Evolutionary conservation across 1,140 invertebrate species (phyloP).

Genomic region (Bradysia coprophila): DNA sequence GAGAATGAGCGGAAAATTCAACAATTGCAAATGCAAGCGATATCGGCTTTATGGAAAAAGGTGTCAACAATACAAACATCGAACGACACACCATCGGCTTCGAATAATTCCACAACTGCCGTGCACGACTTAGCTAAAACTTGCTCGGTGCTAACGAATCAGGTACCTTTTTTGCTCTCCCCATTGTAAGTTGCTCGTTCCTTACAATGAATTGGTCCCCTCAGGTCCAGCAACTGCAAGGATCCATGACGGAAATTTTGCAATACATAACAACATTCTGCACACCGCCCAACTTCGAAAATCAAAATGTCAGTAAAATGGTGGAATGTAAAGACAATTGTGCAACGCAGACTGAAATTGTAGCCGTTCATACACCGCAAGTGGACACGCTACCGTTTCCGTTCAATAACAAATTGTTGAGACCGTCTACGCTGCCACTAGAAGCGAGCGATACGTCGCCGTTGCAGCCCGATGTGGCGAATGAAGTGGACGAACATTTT

Average conservation of each 20-base stretch:
- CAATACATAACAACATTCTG: constrained; percentile 38
- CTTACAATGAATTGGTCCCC: background rate
- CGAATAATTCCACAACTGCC: constrained; percentile 15
- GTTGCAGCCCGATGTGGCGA: background rate
- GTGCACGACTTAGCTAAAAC: constrained; percentile 29
- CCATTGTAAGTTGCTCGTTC: background rate
- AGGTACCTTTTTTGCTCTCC: constrained; percentile 12
- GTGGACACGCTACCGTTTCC: constrained; percentile 23
- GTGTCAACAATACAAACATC: constrained; percentile 43
- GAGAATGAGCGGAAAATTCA: constrained; percentile 75
- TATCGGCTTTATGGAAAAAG: constrained; percentile 78
- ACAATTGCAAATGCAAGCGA: constrained; percentile 75
- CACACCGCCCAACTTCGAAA: constrained; percentile 23
- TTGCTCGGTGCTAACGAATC: constrained; percentile 27
- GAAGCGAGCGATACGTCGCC: constrained; percentile 6
- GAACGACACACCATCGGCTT: background rate
- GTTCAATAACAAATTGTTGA: constrained; percentile 12
- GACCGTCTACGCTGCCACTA: constrained; percentile 19
- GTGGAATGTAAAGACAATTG: constrained; percentile 33
- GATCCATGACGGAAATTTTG: constrained; percentile 54
- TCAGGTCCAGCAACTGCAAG: constrained; percentile 57
- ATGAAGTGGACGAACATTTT: background rate
- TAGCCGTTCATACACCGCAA: constrained; percentile 52
- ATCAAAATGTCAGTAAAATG: background rate
- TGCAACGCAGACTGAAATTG: constrained; percentile 59